A percentile compares a stretch with the other conserved stretches of the same genome.
Conservation (phyloP, 2,888 invertebrate species). For the Metallyticus violacea region DNA sequence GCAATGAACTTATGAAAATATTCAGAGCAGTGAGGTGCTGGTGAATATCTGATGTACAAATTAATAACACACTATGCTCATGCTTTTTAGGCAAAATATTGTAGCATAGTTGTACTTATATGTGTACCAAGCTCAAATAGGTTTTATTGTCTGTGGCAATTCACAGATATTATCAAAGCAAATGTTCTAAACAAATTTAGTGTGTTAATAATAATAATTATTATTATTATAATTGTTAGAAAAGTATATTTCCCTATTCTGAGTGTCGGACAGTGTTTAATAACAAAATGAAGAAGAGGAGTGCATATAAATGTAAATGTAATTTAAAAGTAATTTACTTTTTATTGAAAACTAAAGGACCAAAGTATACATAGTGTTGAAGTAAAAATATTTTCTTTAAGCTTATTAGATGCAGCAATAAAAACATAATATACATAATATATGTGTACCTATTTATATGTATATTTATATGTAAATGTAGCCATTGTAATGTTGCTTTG, state of each 20-base stretch:
- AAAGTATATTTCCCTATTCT: background rate
- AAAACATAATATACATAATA: background rate
- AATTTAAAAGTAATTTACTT: background rate
- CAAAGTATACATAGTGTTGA: background rate
- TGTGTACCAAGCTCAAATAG: constrained; percentile 16
- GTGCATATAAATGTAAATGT: background rate
- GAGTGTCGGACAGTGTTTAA: background rate
- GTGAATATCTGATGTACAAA: too few species aligned
- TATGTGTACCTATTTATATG: background rate
- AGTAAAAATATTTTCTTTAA: constrained; percentile 5
- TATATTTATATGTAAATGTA: background rate
- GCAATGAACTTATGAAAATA: too few species aligned
- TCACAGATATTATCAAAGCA: constrained; percentile 29
- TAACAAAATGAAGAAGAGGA: background rate
- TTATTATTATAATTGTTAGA: background rate
- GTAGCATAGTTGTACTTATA: background rate
- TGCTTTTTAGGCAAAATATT: background rate
- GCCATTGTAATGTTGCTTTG: background rate
- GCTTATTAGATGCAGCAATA: background rate
- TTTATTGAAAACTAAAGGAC: background rate
- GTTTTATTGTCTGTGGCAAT: constrained; percentile 19
- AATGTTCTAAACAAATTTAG: constrained; percentile 32
- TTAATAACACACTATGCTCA: background rate
- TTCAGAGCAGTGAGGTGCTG: too few species aligned
- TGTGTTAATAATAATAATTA: constrained; percentile 8